Conservation (phyloP, 1,140 invertebrate genomes). For the Oncopeltus fasciatus region DNA sequence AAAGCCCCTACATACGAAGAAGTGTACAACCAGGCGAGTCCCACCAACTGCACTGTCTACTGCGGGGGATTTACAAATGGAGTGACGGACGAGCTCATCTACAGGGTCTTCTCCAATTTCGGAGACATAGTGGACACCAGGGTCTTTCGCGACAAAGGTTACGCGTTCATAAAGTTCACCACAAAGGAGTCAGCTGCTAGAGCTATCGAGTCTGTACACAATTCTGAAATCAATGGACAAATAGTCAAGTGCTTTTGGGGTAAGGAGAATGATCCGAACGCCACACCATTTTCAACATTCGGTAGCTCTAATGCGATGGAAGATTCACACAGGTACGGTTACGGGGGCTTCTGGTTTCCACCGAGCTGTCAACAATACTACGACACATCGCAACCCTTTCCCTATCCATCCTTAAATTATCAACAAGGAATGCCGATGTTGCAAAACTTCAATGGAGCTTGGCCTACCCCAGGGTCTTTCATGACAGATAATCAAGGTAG, state of each 20-base stretch:
- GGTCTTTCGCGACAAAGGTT: slow-evolving; percentile 98
- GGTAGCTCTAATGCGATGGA: slow-evolving; percentile 43
- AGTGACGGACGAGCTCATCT: slow-evolving; percentile 88
- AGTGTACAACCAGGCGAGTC: slow-evolving; percentile 92
- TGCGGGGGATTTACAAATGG: slow-evolving; percentile 84
- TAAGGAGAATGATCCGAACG: slow-evolving; percentile 68
- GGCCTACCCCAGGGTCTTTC: too few species aligned
- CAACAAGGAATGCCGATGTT: too few species aligned
- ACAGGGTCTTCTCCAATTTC: slow-evolving; percentile 84
- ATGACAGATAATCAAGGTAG: too few species aligned
- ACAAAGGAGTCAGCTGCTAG: slow-evolving; percentile 93
- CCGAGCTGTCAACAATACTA: slow-evolving; percentile 51
- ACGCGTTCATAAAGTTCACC: slow-evolving; percentile 96
- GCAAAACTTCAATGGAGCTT: too few species aligned
- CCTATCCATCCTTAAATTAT: slow-evolving; percentile 33
- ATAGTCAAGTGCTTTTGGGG: slow-evolving; percentile 99
- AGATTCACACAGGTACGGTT: slow-evolving; percentile 33
- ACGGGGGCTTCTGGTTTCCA: slow-evolving; percentile 70
- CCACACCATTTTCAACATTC: slow-evolving; percentile 39
- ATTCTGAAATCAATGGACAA: slow-evolving; percentile 90
- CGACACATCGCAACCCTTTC: slow-evolving; percentile 40
- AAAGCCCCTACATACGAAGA: slow-evolving; percentile 53
- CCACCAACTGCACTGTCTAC: slow-evolving; percentile 97
- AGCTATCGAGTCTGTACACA: slow-evolving; percentile 93
- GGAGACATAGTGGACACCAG: slow-evolving; percentile 92